These are phyloP conservation scores for Drosophila pectinifera DNA, from an alignment of 1,140 invertebrate species.

Conservation along the genomic window DNA sequence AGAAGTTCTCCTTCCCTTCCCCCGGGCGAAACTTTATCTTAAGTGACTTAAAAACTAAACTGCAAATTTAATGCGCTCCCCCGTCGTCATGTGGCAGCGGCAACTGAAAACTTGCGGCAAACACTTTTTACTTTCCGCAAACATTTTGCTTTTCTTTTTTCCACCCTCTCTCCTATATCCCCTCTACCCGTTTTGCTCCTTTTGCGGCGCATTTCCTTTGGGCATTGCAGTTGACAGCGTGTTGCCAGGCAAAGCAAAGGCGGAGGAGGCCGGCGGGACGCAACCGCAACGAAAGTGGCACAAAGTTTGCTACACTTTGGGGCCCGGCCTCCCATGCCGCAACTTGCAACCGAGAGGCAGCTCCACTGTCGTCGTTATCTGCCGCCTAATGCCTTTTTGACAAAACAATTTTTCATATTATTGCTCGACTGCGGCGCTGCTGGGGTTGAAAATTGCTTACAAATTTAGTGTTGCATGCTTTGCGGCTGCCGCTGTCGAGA, in stretches of 20 bases:
- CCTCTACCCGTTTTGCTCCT: constrained; percentile 15
- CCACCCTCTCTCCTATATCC: neutral
- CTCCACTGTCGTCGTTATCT: constrained; percentile 60
- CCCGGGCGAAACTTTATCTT: constrained; percentile 60
- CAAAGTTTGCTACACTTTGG: constrained; percentile 77
- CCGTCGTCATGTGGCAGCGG: constrained; percentile 52
- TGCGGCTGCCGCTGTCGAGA: constrained; percentile 54
- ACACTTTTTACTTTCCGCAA: constrained; percentile 75
- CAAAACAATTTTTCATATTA: constrained; percentile 82
- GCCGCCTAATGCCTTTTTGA: constrained; percentile 72
- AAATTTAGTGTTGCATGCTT: constrained; percentile 69
- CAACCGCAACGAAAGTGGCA: constrained; percentile 74
- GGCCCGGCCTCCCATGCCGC: constrained; percentile 11
- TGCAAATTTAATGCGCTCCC: constrained; percentile 79
- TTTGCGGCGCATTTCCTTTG: constrained; percentile 78
- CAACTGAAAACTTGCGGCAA: constrained; percentile 66
- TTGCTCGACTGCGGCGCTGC: constrained; percentile 53
- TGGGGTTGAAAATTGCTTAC: constrained; percentile 71
- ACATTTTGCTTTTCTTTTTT: constrained; percentile 65
- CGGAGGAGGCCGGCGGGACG: constrained; percentile 7
- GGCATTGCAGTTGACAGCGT: constrained; percentile 80
- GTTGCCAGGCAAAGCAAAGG: constrained; percentile 45
- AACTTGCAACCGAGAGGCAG: neutral
- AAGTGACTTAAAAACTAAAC: constrained; percentile 81
- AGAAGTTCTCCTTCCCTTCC: constrained; percentile 36